phyloP scores from a whole-genome alignment of 2,113 vertebrate species.

The Megaceryle maxima region DNA sequence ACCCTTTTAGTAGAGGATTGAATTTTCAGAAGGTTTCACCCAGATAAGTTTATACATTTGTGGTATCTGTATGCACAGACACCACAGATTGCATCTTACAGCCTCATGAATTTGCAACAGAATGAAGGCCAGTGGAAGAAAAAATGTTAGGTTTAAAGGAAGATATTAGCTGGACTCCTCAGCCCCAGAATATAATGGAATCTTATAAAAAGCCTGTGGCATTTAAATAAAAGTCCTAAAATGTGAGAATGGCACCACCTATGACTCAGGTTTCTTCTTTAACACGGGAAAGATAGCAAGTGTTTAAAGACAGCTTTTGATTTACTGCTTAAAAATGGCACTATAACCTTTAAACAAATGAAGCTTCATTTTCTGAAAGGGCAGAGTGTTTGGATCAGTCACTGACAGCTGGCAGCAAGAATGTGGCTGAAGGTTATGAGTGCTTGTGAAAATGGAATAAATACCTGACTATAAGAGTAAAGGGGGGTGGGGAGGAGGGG shows the following conservation, averaged over 20 bases:
- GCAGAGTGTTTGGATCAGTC: neutral
- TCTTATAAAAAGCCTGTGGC: neutral
- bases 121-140: neutral
- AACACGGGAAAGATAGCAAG: neutral
- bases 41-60: neutral
- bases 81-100: neutral
- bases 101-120: neutral
- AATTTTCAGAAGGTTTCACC: neutral
- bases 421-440: neutral
- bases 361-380: slow-evolving; percentile 24
- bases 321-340: slow-evolving; percentile 28
- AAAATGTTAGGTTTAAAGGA: neutral
- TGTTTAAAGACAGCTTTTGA: slow-evolving; percentile 16
- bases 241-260: neutral
- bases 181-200: neutral
- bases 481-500: neutral
- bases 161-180: neutral
- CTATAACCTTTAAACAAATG: slow-evolving; percentile 18
- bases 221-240: neutral
- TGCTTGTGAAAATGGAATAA: neutral
- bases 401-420: slow-evolving; percentile 15
- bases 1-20: neutral
- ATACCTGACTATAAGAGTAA: neutral
- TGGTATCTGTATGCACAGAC: neutral
- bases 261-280: neutral